Conservation (phyloP, 2,113 vertebrate species). For the Ascaphus truei region DNA sequence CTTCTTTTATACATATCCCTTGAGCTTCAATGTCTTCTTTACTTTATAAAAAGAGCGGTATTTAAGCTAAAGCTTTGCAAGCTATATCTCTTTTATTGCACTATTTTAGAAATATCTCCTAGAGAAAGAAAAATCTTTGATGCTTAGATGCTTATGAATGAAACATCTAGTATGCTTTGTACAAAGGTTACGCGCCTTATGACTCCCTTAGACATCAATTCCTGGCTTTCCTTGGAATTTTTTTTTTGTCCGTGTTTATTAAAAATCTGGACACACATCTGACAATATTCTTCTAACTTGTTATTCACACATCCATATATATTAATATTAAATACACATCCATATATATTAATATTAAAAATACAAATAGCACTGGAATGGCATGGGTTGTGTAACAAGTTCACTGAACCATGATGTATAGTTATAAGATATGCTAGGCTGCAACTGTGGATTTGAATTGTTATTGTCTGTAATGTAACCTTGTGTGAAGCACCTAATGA, state of each 20-base stretch:
- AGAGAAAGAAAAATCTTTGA: too few relatives aligned
- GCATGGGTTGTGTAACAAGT: constrained; percentile 8
- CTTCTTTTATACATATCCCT: too few relatives aligned
- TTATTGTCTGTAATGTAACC: constrained; percentile 28
- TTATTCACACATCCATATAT: background rate
- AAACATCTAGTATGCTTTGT: too few relatives aligned
- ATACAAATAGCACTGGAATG: background rate
- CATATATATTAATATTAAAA: constrained; percentile 10
- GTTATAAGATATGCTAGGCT: constrained; percentile 27
- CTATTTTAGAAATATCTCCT: too few relatives aligned
- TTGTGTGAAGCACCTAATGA: constrained; percentile 30
- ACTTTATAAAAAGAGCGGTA: too few relatives aligned
- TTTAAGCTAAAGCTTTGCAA: too few relatives aligned
- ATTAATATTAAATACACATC: constrained; percentile 1
- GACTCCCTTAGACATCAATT: too few relatives aligned
- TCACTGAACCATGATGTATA: constrained; percentile 24
- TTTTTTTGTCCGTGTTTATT: background rate
- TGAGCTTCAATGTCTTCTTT: too few relatives aligned
- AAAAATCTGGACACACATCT: background rate
- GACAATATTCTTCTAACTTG: background rate
- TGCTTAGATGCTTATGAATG: too few relatives aligned
- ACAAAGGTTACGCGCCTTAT: too few relatives aligned
- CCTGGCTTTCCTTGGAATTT: too few relatives aligned
- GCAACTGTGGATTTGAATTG: constrained; percentile 17
- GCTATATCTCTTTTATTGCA: too few relatives aligned